phyloP scores from a whole-genome alignment of 2,888 invertebrate species.

The Magallana nippona region DNA sequence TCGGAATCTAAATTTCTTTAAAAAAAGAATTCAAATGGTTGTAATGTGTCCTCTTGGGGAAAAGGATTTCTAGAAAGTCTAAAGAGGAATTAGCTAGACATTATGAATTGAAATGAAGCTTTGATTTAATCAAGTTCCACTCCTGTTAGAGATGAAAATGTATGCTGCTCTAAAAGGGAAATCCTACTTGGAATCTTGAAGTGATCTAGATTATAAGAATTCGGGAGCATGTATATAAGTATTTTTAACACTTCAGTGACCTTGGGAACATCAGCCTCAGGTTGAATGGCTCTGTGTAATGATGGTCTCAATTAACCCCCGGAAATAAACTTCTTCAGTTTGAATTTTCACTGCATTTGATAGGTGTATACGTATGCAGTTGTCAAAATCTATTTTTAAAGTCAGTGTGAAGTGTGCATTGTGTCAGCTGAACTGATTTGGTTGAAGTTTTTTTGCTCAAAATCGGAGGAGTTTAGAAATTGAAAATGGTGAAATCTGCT shows the following conservation, averaged over 20 bases:
- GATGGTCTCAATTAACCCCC: conserved; percentile 5
- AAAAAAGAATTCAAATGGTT: no score
- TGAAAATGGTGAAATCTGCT: not conserved
- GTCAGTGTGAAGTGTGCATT: conserved; percentile 7
- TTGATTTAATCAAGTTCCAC: no score
- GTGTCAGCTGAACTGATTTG: conserved; percentile 4
- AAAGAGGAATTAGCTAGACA: no score
- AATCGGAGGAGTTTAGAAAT: conserved; percentile 1
- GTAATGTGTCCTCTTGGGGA: no score
- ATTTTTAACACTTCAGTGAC: not conserved
- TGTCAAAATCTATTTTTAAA: conserved; percentile 29
- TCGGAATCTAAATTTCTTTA: no score
- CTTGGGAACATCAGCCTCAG: not conserved
- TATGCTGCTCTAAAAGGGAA: no score
- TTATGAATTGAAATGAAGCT: no score
- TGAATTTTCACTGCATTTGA: not conserved
- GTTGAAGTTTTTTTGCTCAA: conserved; percentile 11
- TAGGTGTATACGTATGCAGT: conserved; percentile 9
- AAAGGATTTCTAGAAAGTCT: no score
- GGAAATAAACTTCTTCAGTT: not conserved
- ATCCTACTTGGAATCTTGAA: no score
- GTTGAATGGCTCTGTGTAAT: not conserved
- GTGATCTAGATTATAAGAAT: no score
- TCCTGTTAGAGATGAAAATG: no score
- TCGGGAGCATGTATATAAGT: no score